These are phyloP conservation scores for Peribatodes rhomboidaria DNA, from an alignment of 2,888 invertebrate species.

Conservation along the genomic window DNA sequence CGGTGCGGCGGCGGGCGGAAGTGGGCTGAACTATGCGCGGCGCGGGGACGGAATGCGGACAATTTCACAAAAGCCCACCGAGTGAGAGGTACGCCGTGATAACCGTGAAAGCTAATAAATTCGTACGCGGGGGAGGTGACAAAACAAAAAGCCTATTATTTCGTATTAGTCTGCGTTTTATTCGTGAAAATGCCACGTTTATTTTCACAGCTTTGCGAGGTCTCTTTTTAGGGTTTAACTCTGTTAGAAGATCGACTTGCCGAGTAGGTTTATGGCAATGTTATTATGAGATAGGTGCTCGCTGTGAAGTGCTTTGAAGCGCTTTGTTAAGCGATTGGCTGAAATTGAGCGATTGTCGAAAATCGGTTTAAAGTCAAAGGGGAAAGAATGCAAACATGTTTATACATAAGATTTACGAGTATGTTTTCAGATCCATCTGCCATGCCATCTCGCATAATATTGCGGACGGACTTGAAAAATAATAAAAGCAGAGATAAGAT, in stretches of 20 bases:
- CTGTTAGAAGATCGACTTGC: conserved; percentile 31
- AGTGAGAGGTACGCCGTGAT: conserved; percentile 78
- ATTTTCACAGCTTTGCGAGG: conserved; percentile 43
- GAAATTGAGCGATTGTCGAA: conserved; percentile 4
- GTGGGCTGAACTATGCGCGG: conserved; percentile 72
- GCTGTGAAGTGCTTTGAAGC: not conserved
- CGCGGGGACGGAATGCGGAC: conserved; percentile 73
- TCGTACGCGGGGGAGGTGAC: conserved; percentile 69
- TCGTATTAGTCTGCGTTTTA: conserved; percentile 50
- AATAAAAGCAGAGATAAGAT: conserved; percentile 79
- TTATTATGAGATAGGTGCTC: conserved; percentile 17
- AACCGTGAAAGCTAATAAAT: conserved; percentile 80
- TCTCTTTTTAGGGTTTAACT: conserved; percentile 40
- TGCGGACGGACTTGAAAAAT: conserved; percentile 80
- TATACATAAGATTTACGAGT: conserved; percentile 81
- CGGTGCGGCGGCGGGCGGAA: conserved; percentile 64
- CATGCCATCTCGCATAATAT: conserved; percentile 80
- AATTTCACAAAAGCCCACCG: conserved; percentile 77
- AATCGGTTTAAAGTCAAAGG: conserved; percentile 34
- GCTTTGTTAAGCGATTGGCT: not conserved
- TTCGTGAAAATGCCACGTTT: conserved; percentile 45
- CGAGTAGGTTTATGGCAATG: conserved; percentile 46
- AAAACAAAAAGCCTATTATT: conserved; percentile 71
- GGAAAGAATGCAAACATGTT: conserved; percentile 74
- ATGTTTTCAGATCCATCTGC: conserved; percentile 82